Base-by-base conservation (phyloP, 2,113 vertebrate genomes). In the Acinonyx jubatus region DNA sequence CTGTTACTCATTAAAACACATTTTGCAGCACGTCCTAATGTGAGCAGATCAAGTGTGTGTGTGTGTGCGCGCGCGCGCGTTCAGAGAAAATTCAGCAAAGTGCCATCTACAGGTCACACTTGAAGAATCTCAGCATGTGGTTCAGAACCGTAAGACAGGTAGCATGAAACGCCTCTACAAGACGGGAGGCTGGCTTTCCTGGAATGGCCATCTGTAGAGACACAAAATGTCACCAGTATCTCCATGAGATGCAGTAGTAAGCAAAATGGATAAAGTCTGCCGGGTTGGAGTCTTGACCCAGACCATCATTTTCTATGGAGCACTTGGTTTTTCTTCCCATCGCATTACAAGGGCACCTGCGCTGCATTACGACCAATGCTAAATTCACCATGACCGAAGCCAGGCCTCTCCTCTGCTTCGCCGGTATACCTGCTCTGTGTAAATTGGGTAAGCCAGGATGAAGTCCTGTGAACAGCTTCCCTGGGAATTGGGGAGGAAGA, bases 11-110 rank as follows among this genome's bases (percentile, higher is more conserved):
- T 84, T 96, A 96, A 96, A 82, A 55, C 25, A 25, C 92, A 89
- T 97, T 98, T 95, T 92, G 78, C 91, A 90, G 16, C 36, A 38
- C 92, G 89, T 92, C 95, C 71, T 89, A n/a, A 83, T 91, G 82
- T 61, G 94, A 95, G 41, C 36, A 15, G 76, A 57, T 95, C 93
- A 89, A 38, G 50, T 95, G 0, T 9, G 65, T 50, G 33, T 50
- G 89, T 0, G 1, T 10, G 18, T 3, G 76, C n/a, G n/a, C n/a
- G n/a, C n/a, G n/a, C n/a, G n/a, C n/a, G 33, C 61, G 3, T 66
- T n/a, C 86, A 36, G 80, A 12, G 76, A 88, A 65, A 52, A 69
- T 31, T 41, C 89, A n/a, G 14, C 1, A 1, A 19, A 5, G 16
- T 52, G 33, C 63, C 78, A 45, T 27, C 36, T 31, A 68, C 41